Conservation (phyloP, 2,888 invertebrate species). For the Thalpophila matura region DNA sequence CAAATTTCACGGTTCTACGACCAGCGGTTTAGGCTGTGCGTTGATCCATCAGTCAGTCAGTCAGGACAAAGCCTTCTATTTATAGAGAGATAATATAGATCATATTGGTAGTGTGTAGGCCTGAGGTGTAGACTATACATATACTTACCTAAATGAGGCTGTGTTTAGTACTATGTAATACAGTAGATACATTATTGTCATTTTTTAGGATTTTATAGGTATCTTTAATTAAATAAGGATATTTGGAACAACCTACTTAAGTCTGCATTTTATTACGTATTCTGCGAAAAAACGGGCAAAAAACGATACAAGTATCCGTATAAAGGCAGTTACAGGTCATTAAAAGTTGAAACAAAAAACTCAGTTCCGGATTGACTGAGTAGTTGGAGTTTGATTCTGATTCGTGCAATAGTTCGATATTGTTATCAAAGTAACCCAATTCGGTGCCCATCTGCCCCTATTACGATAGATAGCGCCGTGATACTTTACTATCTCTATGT, state of each 20-base stretch:
- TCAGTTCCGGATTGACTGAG: conserved; percentile 26
- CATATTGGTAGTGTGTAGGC: too few relatives aligned
- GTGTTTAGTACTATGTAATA: too few relatives aligned
- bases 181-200: neutral
- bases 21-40: too few relatives aligned
- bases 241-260: conserved; percentile 1
- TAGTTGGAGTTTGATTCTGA: conserved; percentile 22
- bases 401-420: conserved; percentile 73
- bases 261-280: conserved; percentile 28
- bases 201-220: too few relatives aligned
- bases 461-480: conserved; percentile 71
- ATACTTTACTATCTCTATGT: conserved; percentile 60
- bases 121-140: too few relatives aligned
- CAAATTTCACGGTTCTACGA: too few relatives aligned
- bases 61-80: too few relatives aligned
- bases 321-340: conserved; percentile 21
- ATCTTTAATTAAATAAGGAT: too few relatives aligned
- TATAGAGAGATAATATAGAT: too few relatives aligned
- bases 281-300: conserved; percentile 17
- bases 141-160: too few relatives aligned
- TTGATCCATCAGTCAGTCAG: too few relatives aligned
- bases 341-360: conserved; percentile 14
- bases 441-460: conserved; percentile 83
- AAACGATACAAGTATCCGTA: conserved; percentile 4
- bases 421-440: conserved; percentile 87